Evolutionary conservation across 1,140 invertebrate species (phyloP).

Genomic region (Lepidurus couesii): DNA sequence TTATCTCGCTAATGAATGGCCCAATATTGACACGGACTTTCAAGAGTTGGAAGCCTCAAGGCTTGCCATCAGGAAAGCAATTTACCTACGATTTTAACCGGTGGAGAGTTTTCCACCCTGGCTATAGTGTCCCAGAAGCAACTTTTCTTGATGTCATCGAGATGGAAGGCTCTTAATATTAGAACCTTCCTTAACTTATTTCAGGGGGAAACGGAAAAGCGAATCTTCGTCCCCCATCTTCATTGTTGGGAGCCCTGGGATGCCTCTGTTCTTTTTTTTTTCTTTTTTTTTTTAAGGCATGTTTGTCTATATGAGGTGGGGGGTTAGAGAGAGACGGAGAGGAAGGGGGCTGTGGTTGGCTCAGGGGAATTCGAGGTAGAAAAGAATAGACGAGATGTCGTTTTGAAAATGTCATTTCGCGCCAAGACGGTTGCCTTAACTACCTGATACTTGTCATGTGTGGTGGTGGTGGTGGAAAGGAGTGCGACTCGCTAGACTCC

Average conservation of each 20-base stretch:
- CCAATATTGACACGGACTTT: constrained; percentile 13
- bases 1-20: constrained; percentile 19
- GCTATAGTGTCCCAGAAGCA: neutral
- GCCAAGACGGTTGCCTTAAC: constrained; percentile 17
- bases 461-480: neutral
- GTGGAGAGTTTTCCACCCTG: neutral
- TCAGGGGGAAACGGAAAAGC: neutral
- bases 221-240: neutral
- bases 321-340: neutral
- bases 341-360: neutral
- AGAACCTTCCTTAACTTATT: neutral
- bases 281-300: neutral
- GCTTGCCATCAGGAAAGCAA: neutral
- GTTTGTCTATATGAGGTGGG: no score
- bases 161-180: neutral
- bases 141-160: constrained; percentile 5
- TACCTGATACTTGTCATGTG: constrained; percentile 17
- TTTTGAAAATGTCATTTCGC: constrained; percentile 19
- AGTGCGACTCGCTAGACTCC: neutral
- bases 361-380: constrained; percentile 9
- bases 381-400: constrained; percentile 13
- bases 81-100: neutral
- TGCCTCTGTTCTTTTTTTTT: neutral
- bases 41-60: neutral
- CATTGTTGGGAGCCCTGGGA: neutral